Conservation (phyloP, 2,113 vertebrate genomes). For the Apodemus speciosus region DNA sequence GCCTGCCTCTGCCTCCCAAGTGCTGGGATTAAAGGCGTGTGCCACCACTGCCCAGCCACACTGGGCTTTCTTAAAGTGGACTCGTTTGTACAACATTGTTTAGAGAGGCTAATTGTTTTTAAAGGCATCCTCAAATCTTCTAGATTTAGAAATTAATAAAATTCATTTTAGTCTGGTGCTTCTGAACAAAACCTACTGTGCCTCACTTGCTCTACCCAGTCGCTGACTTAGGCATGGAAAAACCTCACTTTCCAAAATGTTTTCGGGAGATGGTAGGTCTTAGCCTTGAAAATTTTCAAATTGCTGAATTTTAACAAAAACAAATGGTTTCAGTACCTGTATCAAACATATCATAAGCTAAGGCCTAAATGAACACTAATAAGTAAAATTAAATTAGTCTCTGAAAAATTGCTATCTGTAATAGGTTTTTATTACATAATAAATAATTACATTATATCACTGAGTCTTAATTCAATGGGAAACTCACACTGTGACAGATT, state of each 20-base stretch:
- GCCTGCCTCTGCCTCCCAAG: too few species aligned
- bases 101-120: not conserved
- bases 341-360: conserved; percentile 36
- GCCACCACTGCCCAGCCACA: too few species aligned
- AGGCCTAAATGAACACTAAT: conserved; percentile 62
- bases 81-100: not conserved
- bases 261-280: not conserved
- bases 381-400: conserved; percentile 69
- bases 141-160: conserved; percentile 48
- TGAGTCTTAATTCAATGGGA: conserved; percentile 62
- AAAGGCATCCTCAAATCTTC: not conserved
- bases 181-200: conserved; percentile 45
- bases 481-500: conserved; percentile 54
- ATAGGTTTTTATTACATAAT: conserved; percentile 66
- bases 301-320: conserved; percentile 2
- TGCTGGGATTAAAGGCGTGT: too few species aligned
- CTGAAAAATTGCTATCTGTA: conserved; percentile 68
- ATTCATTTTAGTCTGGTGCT: conserved; percentile 37
- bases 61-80: not conserved
- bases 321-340: not conserved
- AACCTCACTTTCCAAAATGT: conserved; percentile 15
- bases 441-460: conserved; percentile 65
- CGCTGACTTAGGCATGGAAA: not conserved
- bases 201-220: conserved; percentile 9
- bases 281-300: not conserved